Evolutionary conservation across 92 coral and sea anemone species (phyloP), one percentile per base, ranked within the genome.

Genomic region (Hydrozoanthus gracilis): DNA sequence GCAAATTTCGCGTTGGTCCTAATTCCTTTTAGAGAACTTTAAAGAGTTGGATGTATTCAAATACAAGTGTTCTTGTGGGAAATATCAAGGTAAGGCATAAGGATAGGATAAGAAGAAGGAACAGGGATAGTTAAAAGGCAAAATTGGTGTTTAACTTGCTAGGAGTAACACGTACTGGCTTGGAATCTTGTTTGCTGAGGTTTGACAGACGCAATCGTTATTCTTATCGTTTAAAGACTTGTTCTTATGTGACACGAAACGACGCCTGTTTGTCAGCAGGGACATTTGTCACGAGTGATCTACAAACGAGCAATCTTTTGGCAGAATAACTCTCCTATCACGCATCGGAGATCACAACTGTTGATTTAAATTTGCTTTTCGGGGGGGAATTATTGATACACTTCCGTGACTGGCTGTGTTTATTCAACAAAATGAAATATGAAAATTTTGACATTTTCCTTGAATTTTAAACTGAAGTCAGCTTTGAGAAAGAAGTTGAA

Each of bases 171-270:
- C 6, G 35, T 55, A 60, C 3, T 44, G 17, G 27, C 13, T 13
- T 8, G 7, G 67, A 58, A 58, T 62, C 62, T 52, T 78, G 69
- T 35, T 78, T 27, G 47, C 70, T 45, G 15, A 44, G 9, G 5
- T 58, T 60, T 79, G 83, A 60, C 16, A 44, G 72, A 79, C 58
- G 83, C 83, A 78, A 58, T 78, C 60, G 70, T 5, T 60, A 60
- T 55, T 62, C 20, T 62, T 17, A 13, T 15, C 8, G 16, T 35
- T 20, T 3, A 66, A 66, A 62, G 4, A 15, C 5, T 4, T 9
- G n/a, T 77, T 20, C 55, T 60, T 11, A 4, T 79, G 73, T 16
- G 14, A 79, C 44, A 61, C n/a, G 52, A 16, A 44, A 46, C 6
- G 17, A 54, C n/a, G 54, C 18, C 58, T 62, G 45, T 45, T 49